Conservation (phyloP, 2,113 vertebrate genomes). For the Lota lota region DNA sequence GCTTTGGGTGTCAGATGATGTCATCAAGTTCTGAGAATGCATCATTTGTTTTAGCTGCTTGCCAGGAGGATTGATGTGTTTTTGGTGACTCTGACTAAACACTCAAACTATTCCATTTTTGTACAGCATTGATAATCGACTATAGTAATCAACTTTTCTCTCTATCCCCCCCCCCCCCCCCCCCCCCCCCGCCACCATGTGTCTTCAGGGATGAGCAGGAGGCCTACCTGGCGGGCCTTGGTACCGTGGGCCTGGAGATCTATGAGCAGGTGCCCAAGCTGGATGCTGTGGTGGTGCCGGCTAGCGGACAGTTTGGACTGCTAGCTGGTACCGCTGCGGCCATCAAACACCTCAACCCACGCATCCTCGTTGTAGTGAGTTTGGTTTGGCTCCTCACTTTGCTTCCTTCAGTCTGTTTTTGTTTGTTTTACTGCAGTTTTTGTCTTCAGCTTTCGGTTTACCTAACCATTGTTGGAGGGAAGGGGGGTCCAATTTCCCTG, state of each 20-base stretch:
- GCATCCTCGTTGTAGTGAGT: slow-evolving; percentile 83
- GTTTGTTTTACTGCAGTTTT: too few species aligned
- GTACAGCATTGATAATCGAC: not conserved
- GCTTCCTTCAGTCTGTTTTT: not conserved
- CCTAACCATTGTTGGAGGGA: too few species aligned
- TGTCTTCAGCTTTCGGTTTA: too few species aligned
- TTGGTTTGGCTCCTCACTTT: not conserved
- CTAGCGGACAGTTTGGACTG: slow-evolving; percentile 80
- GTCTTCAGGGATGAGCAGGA: slow-evolving; percentile 76
- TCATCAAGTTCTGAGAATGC: too few species aligned
- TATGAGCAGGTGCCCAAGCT: slow-evolving; percentile 84
- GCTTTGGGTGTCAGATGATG: too few species aligned
- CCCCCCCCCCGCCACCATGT: not conserved
- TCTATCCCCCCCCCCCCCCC: not conserved
- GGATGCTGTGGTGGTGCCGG: slow-evolving; percentile 84
- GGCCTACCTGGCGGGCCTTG: slow-evolving; percentile 83
- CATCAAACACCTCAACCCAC: slow-evolving; percentile 85
- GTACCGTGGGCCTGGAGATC: slow-evolving; percentile 86
- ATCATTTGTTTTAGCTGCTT: too few species aligned
- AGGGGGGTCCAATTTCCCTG: too few species aligned
- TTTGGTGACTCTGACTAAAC: too few species aligned
- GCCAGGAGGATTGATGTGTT: too few species aligned
- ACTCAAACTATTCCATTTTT: too few species aligned
- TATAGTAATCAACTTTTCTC: not conserved
- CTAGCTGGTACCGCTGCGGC: slow-evolving; percentile 82